Evolutionary conservation across 2,797 vertebrate genomes (phyloP), one percentile per base, ranked within the genome.

Genomic region (Myotis planiceps): DNA sequence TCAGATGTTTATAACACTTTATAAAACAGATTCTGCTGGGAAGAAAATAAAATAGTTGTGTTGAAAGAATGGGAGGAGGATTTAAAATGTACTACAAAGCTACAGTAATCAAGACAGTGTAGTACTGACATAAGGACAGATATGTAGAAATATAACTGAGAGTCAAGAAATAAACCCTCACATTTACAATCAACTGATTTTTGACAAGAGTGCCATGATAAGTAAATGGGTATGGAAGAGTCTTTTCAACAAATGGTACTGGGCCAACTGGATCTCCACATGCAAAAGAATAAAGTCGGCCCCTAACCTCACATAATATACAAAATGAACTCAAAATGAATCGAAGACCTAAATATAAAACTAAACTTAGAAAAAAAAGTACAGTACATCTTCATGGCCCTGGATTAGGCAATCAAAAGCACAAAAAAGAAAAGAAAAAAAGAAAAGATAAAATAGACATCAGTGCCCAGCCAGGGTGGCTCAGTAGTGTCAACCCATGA

Each of bases 21-120:
- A 69, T 95, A 94, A 96, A 93, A 94, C 3, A 88, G 81, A 92
- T 7, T 81, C 25, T 92, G 3, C 21, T 75, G 49, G 32, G 21
- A 80, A 74, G 51, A 94, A 78, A 83, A 94, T 55, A 84, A 23
- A 60, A 39, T 15, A 79, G n/a, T 68, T 68, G 21, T 83, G 53
- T 37, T 87, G 63, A 81, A 94, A 95, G n/a, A 90, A 58, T 19
- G 27, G 23, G n/a, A 82, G 47, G 39, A 68, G 27, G 12, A 72
- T 81, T 66, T 91, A 71, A 85, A 88, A 53, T 65, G 89, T 80
- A 82, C 9, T 32, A 69, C 9, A 49, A 90, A 63, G 58, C 65
- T 69, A 83, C 7, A 49, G 8, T 82, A 71, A 92, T 74, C 32
- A 49, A 85, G 27, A 74, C 15, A 90, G 32, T 74, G 10, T 45